phyloP scores from a whole-genome alignment of 2,888 invertebrate species.

The Drosophila diplacantha region DNA sequence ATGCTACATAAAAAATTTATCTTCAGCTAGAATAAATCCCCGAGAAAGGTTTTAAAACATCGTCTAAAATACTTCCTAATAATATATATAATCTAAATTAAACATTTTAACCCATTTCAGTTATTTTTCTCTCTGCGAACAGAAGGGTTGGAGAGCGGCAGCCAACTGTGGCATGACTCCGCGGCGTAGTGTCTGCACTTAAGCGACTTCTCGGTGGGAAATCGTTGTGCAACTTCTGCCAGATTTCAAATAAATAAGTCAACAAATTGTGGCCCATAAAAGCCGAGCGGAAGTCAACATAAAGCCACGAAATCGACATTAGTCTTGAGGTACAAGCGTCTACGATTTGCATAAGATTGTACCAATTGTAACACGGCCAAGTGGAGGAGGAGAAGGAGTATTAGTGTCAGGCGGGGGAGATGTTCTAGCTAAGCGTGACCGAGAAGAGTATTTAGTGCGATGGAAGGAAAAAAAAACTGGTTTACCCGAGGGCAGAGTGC shows the following conservation, averaged over 20 bases:
- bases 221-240: conserved; percentile 43
- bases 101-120: neutral
- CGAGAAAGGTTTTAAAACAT: no score
- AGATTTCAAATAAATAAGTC: conserved; percentile 38
- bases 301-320: conserved; percentile 33
- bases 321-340: conserved; percentile 22
- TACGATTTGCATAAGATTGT: conserved; percentile 57
- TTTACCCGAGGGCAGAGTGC: conserved; percentile 57
- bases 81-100: neutral
- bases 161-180: conserved; percentile 49
- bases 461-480: conserved; percentile 45
- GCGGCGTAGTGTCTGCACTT: conserved; percentile 61
- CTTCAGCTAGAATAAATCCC: neutral
- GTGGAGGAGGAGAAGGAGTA: conserved; percentile 2
- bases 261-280: conserved; percentile 50
- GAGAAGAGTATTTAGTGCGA: conserved; percentile 35
- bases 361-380: conserved; percentile 48
- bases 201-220: conserved; percentile 59
- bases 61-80: neutral
- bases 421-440: conserved; percentile 68
- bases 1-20: neutral
- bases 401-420: conserved; percentile 6
- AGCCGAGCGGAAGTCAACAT: conserved; percentile 45
- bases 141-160: conserved; percentile 26
- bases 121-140: conserved; percentile 4